Conservation (phyloP, 2,113 vertebrate species). For the Chaenogobius annularis region DNA sequence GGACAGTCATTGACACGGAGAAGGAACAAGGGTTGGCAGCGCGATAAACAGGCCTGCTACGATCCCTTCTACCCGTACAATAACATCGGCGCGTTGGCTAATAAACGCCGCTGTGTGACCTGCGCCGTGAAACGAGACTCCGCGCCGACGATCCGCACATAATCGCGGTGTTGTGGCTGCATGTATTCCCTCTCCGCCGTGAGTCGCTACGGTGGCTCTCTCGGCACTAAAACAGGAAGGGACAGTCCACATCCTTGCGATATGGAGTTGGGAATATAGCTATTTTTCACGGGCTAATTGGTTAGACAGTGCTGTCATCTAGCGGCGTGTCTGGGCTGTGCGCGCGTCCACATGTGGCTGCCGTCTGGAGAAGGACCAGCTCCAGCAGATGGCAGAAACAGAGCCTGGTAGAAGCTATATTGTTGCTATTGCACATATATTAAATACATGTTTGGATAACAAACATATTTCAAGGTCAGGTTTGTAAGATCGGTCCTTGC, state of each 20-base stretch:
- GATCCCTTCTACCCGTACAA: slow-evolving; percentile 61
- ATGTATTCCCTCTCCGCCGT: slow-evolving; percentile 70
- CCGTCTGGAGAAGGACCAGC: too few species aligned
- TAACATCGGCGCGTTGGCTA: slow-evolving; percentile 56
- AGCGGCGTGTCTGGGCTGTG: slow-evolving; percentile 58
- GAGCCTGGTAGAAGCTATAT: too few species aligned
- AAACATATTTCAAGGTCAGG: too few species aligned
- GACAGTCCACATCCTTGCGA: slow-evolving; percentile 78
- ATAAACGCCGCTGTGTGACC: slow-evolving; percentile 39
- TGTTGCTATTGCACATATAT: too few species aligned
- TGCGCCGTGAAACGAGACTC: slow-evolving; percentile 54
- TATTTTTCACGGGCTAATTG: slow-evolving; percentile 51
- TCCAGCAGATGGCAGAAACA: too few species aligned
- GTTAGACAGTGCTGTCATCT: slow-evolving; percentile 77
- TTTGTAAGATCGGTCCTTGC: too few species aligned
- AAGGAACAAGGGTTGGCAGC: slow-evolving; percentile 71
- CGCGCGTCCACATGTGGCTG: slow-evolving; percentile 16
- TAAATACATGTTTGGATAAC: too few species aligned
- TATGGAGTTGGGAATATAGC: slow-evolving; percentile 73
- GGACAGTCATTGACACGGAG: slow-evolving; percentile 78
- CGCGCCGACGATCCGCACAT: slow-evolving; percentile 67
- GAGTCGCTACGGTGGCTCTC: slow-evolving; percentile 73
- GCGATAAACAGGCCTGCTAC: slow-evolving; percentile 64
- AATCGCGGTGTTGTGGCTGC: slow-evolving; percentile 65
- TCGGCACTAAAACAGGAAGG: slow-evolving; percentile 84